Base-by-base conservation (phyloP, 2,888 invertebrate genomes). In the Noctua comes region DNA sequence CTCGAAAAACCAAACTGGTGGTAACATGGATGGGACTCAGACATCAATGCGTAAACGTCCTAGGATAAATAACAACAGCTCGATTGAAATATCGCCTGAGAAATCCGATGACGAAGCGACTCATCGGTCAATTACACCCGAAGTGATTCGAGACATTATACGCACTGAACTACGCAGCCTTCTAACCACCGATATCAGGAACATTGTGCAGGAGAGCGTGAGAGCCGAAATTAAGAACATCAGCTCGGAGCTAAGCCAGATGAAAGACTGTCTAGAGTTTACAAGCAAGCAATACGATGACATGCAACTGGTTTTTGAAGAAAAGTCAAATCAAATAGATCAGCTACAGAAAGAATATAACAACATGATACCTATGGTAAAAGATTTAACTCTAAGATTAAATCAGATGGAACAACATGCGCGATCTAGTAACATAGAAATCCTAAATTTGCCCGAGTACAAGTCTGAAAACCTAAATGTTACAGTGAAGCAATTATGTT, bases 131-230 rank as follows among this genome's bases (percentile, higher is more conserved):
- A n/a, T 40, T n/a, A 66, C 8, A 40, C 40, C n/a, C n/a, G n/a
- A 66, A 66, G 7, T 65, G 24, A 65, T 65, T 65, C 36, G 65
- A 36, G 36, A 40, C 36, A 65, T 65, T 21, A 65, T 65, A 36
- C 36, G 24, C 46, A 46, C 46, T 46, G 46, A 46, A 46, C 46
- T 40, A 36, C 40, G 36, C 6, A 40, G 36, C 36, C 13, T 65
- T 3, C 24, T 40, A n/a, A 65, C 65, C 24, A 65, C 36, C 40
- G 65, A 65, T 65, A 65, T 40, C 65, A 13, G 40, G 24, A 40
- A 65, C 7, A n/a, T 65, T 65, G 36, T 65, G 40, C 36, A 65
- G 36, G 65, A 40, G 24, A n/a, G 40, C 4, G 65, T 40, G 36
- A 65, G 36, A 65, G 36, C 65, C 7, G 65, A 65, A 65, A 13